Base-by-base conservation (phyloP, 1,140 invertebrate species). In the Apis mellifera region DNA sequence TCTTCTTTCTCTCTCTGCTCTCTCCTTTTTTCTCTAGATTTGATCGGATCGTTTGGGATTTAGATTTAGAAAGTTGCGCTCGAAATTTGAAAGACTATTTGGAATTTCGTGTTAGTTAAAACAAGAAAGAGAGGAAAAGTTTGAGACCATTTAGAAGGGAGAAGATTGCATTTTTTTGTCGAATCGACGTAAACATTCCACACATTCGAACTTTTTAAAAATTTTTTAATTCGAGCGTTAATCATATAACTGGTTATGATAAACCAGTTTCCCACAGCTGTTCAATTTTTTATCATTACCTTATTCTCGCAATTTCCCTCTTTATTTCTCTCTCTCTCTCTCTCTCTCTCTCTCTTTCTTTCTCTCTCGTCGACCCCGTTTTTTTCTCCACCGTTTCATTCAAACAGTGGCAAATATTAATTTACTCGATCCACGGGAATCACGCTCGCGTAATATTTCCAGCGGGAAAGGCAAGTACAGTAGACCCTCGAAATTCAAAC, bases 241-340 rank as follows among this genome's bases (percentile, higher is more conserved):
- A 21, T 17, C 21, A 59, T 21, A 11, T 59, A 42, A 42, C 21
- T 21, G 57, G n/a, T 21, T 59, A 19, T 59, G 57, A 19, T 59
- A 59, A 59, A 59, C 11, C 57, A 1, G 48, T 5, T 64, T 21
- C 19, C 7, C 57, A 48, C n/a, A 42, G 4, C 52, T 15, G 69
- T 64, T 15, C 59, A 79, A 64, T 71, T 72, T 55, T 65, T 62
- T 21, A 52, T 55, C 32, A 72, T 79, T 83, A 50, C 23, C 55
- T 21, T 48, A 12, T 26, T 50, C 32, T 32, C 54, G 78, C 57
- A 26, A 68, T 54, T 57, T 76, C 23, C 57, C 52, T 52, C 32
- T 26, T 32, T 66, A 21, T 21, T n/a, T 5, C 11, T 21, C 23
- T 17, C 5, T 13, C n/a, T 1, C 26, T 52, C 2, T 8, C n/a